Base-by-base conservation (phyloP, 2,113 vertebrate genomes). In the Parotia lawesii region DNA sequence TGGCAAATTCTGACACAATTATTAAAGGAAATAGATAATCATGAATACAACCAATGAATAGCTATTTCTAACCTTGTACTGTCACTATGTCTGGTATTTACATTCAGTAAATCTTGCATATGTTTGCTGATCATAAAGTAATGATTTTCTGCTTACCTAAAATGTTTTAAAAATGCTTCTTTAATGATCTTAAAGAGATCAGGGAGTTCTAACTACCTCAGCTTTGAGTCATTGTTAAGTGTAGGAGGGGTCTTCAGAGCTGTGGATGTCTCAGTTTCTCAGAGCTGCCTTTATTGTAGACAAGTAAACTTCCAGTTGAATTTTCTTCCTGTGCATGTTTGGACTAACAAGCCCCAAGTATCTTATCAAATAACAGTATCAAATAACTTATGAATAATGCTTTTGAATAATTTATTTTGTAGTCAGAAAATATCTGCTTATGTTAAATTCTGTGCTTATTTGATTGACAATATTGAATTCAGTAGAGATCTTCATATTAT, bases 351-450 rank as follows among this genome's bases (percentile, higher is more conserved):
- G 11, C 28, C 6, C 14, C 14, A 50, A 54, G 31, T 66, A 38
- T 74, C 72, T 53, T 88, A 78, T 35, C 53, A 53, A 93, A 37
- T 90, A 79, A 47, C 51, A 77, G 35, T 77, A 73, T 93, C 67
- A 92, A 75, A 47, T 89, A 86, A 78, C 69, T 67, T 56, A 12
- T 6, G 42, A 93, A 66, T 70, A 80, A 62, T 66, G 6, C 17
- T 74, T 89, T 31, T 92, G 72, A 92, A 71, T 85, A 75, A 81
- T 92, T 88, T 62, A 90, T 77, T 94, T 65, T 65, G 27, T 75
- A 69, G 50, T 61, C 48, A 80, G n/a, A 75, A 94, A 85, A 57
- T 65, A 87, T n/a, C 35, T 12, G 17, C 12, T 1, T 71, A 25
- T 42, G 22, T 78, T 75, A 77, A 90, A 74, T 54, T 56, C 51